phyloP scores from a whole-genome alignment of 2,797 vertebrate species.

The Anisognathus igniventris region DNA sequence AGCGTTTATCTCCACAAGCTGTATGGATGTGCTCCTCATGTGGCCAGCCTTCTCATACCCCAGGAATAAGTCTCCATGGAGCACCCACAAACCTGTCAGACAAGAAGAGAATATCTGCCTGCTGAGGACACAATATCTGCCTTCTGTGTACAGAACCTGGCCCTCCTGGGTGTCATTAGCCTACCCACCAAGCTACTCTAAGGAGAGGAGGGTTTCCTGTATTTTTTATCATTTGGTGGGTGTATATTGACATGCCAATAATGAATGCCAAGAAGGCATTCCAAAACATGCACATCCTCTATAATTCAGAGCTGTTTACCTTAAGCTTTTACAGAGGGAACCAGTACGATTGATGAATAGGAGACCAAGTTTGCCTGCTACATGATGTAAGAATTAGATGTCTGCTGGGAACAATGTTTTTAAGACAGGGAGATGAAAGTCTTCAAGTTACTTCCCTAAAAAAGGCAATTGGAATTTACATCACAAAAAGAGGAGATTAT shows the following conservation, averaged over 20 bases:
- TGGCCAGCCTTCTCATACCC: neutral
- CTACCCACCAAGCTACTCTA: neutral
- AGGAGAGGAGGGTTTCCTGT: neutral
- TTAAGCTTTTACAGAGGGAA: neutral
- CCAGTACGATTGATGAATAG: rapidly evolving
- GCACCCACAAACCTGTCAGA: neutral
- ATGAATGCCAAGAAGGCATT: neutral
- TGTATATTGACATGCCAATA: neutral
- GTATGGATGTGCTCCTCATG: neutral
- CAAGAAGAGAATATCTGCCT: neutral
- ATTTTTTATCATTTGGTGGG: neutral
- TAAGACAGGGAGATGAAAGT: neutral
- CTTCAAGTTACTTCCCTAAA: neutral
- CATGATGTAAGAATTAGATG: neutral
- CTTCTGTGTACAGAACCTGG: neutral
- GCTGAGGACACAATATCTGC: neutral
- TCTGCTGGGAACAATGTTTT: neutral
- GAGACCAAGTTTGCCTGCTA: neutral
- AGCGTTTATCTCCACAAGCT: neutral
- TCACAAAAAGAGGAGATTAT: neutral
- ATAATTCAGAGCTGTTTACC: neutral
- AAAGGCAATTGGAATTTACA: neutral
- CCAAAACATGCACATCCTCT: neutral
- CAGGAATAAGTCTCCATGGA: neutral
- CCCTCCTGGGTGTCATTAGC: neutral